Base-by-base conservation (phyloP, 1,140 invertebrate genomes). In the Caenorhabditis latens region DNA sequence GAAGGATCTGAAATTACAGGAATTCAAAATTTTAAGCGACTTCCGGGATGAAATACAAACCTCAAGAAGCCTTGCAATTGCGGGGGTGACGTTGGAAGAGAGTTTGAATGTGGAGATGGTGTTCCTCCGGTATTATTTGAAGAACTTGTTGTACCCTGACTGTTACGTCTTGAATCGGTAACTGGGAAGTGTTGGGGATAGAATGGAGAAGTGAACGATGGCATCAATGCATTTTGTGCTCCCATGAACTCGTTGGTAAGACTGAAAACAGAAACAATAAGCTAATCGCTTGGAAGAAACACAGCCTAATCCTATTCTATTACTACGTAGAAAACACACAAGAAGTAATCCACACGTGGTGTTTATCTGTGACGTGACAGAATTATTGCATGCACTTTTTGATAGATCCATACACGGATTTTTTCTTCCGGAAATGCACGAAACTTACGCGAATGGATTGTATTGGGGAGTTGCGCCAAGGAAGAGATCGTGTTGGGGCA, bases 321-420 rank as follows among this genome's bases (percentile, higher is more conserved):
- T 79, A 79, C 71, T 79, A 79, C 71, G 71, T 79, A 79, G n/a
- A 79, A 79, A 79, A 71, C 65, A 71, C 65, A 46, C 40, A 71
- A 71, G 42, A 50, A 50, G 71, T 79, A 50, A 79, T 79, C 46
- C 71, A 79, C 71, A 48, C 67, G 71, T 79, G 43, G 71, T 71
- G 65, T 46, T 79, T 79, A 79, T 79, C 4, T 79, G 46, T 79
- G 71, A 50, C 71, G 65, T 71, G 65, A 71, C 43, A 48, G 14
- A 46, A 8, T 53, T 53, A 53, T 16, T 53, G 16, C 13, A 46
- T 46, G 65, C 61, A 65, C 61, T 65, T 13, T 19, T 58, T 4
- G 9, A 53, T 4, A 16, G 9, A 53, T 2, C 16, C 50, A 7
- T 5, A 14, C 32, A 61, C 4, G 58, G n/a, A 61, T n/a, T 19